A percentile compares a stretch with the other conserved stretches of the same genome.
These are phyloP conservation scores for Uria aalge DNA, from an alignment of 2,113 vertebrate species.

Conservation along the genomic window DNA sequence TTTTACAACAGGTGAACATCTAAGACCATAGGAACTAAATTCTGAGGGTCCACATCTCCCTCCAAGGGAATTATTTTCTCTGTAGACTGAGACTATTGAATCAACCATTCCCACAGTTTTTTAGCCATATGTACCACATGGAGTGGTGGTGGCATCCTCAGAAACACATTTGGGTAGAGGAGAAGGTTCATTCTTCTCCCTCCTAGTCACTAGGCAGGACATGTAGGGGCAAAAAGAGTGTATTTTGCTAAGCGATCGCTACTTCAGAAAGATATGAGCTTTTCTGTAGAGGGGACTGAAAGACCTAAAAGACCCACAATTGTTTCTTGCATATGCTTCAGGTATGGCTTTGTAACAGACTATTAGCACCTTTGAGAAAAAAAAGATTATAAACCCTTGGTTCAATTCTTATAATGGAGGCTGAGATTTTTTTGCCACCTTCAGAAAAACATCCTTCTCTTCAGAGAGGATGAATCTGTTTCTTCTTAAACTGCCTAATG, in stretches of 20 bases:
- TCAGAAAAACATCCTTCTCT: neutral
- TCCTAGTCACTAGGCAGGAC: neutral
- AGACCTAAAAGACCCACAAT: neutral
- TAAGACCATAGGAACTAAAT: neutral
- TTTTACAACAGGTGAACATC: neutral
- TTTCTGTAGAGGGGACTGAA: neutral
- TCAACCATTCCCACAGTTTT: neutral
- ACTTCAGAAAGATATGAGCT: neutral
- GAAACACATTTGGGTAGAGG: neutral
- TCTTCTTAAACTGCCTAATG: slow-evolving; percentile 24
- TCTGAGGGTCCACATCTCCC: neutral
- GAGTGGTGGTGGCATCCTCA: neutral
- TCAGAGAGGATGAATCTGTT: slow-evolving; percentile 25
- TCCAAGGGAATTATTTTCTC: neutral
- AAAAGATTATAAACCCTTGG: neutral
- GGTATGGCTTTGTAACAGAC: neutral
- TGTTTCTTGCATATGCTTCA: neutral
- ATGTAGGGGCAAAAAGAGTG: fast-evolving
- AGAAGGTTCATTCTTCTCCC: neutral
- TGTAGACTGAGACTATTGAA: neutral
- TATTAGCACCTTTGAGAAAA: neutral
- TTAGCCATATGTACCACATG: neutral
- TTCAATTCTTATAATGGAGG: neutral
- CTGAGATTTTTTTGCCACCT: neutral
- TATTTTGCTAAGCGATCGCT: neutral